Percentiles rank a stretch among this genome's conserved stretches.
Evolutionary conservation across 2,797 vertebrate species (phyloP).

Genomic region (Yasuhikotakia modesta): DNA sequence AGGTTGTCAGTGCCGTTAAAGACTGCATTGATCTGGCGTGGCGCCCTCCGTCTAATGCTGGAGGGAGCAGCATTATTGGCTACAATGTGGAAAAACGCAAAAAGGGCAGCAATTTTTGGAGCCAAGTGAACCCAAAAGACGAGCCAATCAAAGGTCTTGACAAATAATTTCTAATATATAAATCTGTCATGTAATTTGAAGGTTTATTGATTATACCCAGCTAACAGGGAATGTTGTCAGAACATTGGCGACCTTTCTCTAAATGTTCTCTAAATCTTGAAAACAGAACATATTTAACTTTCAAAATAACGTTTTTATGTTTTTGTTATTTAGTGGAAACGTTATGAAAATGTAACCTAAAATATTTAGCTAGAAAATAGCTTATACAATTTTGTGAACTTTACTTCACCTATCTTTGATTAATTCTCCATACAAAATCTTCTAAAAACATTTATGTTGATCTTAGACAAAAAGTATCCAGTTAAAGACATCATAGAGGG

Average conservation of each 20-base stretch:
- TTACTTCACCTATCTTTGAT: no score
- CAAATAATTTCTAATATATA: neutral
- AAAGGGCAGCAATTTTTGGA: slow-evolving; percentile 84
- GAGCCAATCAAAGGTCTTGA: slow-evolving; percentile 77
- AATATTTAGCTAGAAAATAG: no score
- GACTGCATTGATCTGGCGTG: slow-evolving; percentile 81
- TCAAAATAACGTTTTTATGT: no score
- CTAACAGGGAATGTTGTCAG: no score
- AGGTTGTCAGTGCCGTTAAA: slow-evolving; percentile 79
- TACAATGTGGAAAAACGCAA: slow-evolving; percentile 89
- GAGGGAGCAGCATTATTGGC: slow-evolving; percentile 80
- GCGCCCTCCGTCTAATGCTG: slow-evolving; percentile 77
- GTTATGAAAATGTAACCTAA: no score
- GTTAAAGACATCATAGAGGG: slow-evolving; percentile 81
- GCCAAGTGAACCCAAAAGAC: slow-evolving; percentile 74
- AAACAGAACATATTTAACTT: no score
- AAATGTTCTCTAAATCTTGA: no score
- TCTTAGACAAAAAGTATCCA: slow-evolving; percentile 74
- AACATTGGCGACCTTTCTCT: no score
- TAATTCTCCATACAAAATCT: neutral
- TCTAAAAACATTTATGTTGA: neutral
- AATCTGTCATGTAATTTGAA: neutral
- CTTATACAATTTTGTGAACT: no score
- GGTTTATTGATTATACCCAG: neutral
- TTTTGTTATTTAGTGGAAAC: no score